These are phyloP conservation scores for Actias luna DNA, from an alignment of 2,888 invertebrate species.

Conservation along the genomic window DNA sequence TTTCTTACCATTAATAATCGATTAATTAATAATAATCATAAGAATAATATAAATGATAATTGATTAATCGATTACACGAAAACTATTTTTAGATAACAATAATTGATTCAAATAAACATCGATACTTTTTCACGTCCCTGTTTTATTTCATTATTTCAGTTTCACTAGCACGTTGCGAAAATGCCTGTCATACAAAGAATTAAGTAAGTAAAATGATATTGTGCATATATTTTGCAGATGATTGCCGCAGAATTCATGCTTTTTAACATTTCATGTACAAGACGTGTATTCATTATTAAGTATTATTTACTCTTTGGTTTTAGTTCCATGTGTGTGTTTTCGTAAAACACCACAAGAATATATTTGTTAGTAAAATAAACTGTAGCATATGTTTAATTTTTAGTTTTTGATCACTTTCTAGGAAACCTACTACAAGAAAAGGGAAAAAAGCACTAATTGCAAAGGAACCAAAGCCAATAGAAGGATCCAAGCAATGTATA, in stretches of 20 bases:
- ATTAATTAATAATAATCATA: too few relatives aligned
- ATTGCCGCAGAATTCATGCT: neutral
- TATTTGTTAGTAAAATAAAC: neutral
- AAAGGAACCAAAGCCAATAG: conserved; percentile 93
- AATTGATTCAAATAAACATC: too few relatives aligned
- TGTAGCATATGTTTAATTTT: neutral
- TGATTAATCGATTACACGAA: too few relatives aligned
- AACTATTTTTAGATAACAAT: too few relatives aligned
- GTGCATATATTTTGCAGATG: neutral
- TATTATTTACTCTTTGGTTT: neutral
- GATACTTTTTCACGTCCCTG: too few relatives aligned
- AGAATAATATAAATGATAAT: too few relatives aligned
- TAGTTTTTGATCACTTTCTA: conserved; percentile 48
- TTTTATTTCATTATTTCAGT: neutral
- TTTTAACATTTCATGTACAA: neutral
- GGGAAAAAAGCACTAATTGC: conserved; percentile 92
- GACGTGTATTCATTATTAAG: neutral
- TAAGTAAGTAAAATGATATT: conserved; percentile 44
- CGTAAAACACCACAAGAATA: neutral
- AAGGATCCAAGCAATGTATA: conserved; percentile 91
- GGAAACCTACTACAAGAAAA: conserved; percentile 93
- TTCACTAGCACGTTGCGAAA: conserved; percentile 8
- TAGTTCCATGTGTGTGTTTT: neutral
- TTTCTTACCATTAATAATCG: too few relatives aligned
- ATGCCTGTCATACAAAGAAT: conserved; percentile 72